These are phyloP conservation scores for Leptinotarsa undecemlineata DNA, from an alignment of 1,140 invertebrate species.

Conservation along the genomic window DNA sequence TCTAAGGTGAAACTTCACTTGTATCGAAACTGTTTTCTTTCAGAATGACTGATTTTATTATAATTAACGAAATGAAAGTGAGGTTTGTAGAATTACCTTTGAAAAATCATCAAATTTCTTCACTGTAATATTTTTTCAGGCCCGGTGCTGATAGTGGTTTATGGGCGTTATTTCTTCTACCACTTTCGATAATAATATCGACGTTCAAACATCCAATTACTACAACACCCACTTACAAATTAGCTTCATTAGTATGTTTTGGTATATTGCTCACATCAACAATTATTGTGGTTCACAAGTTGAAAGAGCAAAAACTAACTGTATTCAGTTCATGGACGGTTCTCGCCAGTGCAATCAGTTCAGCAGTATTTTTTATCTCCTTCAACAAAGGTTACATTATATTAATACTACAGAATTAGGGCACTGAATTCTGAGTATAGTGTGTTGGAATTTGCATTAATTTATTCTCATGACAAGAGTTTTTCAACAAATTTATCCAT, in stretches of 20 bases:
- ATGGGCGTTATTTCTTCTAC: constrained; percentile 61
- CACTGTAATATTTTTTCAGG: constrained; percentile 49
- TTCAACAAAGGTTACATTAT: constrained; percentile 44
- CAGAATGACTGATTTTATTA: constrained; percentile 15
- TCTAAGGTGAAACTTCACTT: too few relatives aligned
- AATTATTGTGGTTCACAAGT: constrained; percentile 39
- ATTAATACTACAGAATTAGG: not conserved
- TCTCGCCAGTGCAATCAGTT: constrained; percentile 37
- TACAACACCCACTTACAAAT: constrained; percentile 56
- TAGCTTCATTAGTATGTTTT: constrained; percentile 50
- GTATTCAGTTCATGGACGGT: constrained; percentile 31
- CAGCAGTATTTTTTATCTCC: constrained; percentile 38
- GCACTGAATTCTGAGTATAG: not conserved
- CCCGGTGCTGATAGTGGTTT: constrained; percentile 59
- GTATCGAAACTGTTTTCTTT: too few relatives aligned
- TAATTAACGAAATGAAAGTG: constrained; percentile 22
- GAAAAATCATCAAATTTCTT: not conserved
- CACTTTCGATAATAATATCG: constrained; percentile 56
- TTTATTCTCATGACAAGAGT: not conserved
- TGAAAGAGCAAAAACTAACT: constrained; percentile 33
- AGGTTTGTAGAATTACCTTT: constrained; percentile 25
- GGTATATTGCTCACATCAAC: constrained; percentile 42
- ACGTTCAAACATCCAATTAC: constrained; percentile 51
- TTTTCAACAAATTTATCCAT: too few relatives aligned
- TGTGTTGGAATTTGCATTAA: not conserved